Percentiles rank a stretch among this genome's conserved stretches.
Evolutionary conservation across 2,888 invertebrate genomes (phyloP).

Genomic region (Mimas tiliae): DNA sequence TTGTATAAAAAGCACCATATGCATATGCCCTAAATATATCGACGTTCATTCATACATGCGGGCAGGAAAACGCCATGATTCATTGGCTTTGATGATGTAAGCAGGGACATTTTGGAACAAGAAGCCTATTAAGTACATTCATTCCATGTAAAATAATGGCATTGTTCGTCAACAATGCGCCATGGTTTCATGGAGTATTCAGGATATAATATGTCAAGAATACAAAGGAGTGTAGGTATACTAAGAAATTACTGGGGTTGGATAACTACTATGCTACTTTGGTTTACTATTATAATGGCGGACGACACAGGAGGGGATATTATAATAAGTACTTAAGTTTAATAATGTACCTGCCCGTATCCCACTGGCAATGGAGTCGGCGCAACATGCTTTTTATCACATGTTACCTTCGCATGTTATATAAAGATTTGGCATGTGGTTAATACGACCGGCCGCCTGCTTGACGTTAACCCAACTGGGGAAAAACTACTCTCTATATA

Average conservation of each 20-base stretch:
- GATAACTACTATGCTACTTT: neutral
- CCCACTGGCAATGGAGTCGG: no score
- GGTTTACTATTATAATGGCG: neutral
- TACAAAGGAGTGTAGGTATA: slow-evolving; percentile 7
- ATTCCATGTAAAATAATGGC: slow-evolving; percentile 16
- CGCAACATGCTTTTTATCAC: no score
- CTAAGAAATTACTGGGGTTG: neutral
- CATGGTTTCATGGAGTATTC: slow-evolving; percentile 22
- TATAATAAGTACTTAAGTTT: no score
- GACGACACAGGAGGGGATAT: no score
- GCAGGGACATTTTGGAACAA: slow-evolving; percentile 21
- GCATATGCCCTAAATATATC: neutral
- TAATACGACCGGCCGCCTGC: no score
- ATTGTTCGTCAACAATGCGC: slow-evolving; percentile 25
- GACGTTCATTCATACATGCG: slow-evolving; percentile 2
- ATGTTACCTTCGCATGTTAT: no score
- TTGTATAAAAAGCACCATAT: neutral
- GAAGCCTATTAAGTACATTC: slow-evolving; percentile 18
- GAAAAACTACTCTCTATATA: no score
- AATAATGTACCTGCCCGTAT: no score
- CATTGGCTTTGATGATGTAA: slow-evolving; percentile 23
- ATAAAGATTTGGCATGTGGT: no score
- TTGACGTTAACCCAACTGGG: no score
- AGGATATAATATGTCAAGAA: neutral
- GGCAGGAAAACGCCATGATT: slow-evolving; percentile 14